Base-by-base conservation (phyloP, 2,888 invertebrate species). In the Platycheirus rosarum region DNA sequence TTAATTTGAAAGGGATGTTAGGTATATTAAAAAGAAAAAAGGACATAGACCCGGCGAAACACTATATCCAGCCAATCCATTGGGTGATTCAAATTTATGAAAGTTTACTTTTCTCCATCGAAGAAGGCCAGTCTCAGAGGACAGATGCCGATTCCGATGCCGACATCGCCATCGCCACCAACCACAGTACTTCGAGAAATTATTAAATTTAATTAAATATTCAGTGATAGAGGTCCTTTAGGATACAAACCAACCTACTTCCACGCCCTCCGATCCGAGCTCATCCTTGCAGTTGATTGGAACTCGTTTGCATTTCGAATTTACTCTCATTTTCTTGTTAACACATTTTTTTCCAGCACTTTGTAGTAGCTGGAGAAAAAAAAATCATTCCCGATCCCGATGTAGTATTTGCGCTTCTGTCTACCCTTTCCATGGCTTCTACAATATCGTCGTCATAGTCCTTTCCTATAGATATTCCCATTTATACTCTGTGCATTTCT, bases 201-300 rank as follows among this genome's bases (percentile, higher is more conserved):
- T 82, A 82, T 82, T 82, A 82, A 77, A 77, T 82, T 77, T 73
- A 82, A 77, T 82, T 82, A 82, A 82, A 77, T 73, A 82, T 73
- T 71, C 77, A 82, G 71, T 73, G 77, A 71, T 32, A 49, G 42
- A 55, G 57, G 60, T 60, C 71, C 71, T 71, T 60, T 35, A 77
- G 71, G 63, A 76, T 60, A 29, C 40, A 44, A 44, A 44, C 44
- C 44, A 60, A 42, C 60, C 60, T 60, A 42, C 60, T 60, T 60
- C 42, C 29, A 60, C 14, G 32, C 32, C 51, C 23, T 13, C 60
- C 42, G 4, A 32, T 32, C 29, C 29, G 57, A 35, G 13, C 49
- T 29, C 16, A 37, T 35, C 49, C 55, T 51, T 68, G 73, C 71
- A 70, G 66, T 80, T 76, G 76, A 80, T 80, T 80, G 80, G 48